These are phyloP conservation scores for Clarias macrocephalus DNA, from an alignment of 2,113 vertebrate genomes.

Conservation along the genomic window DNA sequence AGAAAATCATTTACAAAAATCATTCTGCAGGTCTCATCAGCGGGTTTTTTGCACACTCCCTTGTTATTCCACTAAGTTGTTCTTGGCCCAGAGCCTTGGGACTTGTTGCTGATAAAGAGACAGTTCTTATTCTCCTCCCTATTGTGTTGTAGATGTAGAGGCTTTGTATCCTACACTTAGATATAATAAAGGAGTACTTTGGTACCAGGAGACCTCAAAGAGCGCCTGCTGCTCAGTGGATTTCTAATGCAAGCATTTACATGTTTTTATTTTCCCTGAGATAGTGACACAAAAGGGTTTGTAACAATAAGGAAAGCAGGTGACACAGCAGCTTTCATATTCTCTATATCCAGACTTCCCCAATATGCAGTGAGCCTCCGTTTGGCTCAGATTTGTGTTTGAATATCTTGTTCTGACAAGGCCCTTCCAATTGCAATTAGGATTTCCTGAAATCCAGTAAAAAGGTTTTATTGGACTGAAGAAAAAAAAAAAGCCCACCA, in stretches of 20 bases:
- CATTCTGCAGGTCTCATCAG: background rate
- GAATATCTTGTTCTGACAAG: slow-evolving; percentile 67
- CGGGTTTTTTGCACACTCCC: background rate
- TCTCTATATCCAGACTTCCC: background rate
- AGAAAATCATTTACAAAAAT: background rate
- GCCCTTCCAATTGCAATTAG: slow-evolving; percentile 71
- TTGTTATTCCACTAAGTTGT: slow-evolving; percentile 24
- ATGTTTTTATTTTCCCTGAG: slow-evolving; percentile 14
- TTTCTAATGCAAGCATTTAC: slow-evolving; percentile 47
- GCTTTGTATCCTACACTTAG: slow-evolving; percentile 34
- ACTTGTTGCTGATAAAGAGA: slow-evolving; percentile 37
- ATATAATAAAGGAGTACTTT: slow-evolving; percentile 41
- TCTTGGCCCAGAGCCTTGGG: slow-evolving; percentile 32
- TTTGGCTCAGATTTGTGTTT: slow-evolving; percentile 61
- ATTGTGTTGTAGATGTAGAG: slow-evolving; percentile 39
- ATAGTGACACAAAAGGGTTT: background rate
- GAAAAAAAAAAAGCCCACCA: slow-evolving; percentile 57
- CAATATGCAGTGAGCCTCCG: slow-evolving; percentile 1
- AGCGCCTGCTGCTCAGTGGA: slow-evolving; percentile 34
- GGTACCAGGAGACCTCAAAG: background rate
- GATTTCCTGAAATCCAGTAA: slow-evolving; percentile 75
- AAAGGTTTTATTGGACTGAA: slow-evolving; percentile 66
- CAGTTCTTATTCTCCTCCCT: slow-evolving; percentile 33
- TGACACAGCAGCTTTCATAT: slow-evolving; percentile 10
- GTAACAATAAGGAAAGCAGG: slow-evolving; percentile 1